Evolutionary conservation across 2,888 invertebrate species (phyloP).

Genomic region (Deladenus siricidicola): DNA sequence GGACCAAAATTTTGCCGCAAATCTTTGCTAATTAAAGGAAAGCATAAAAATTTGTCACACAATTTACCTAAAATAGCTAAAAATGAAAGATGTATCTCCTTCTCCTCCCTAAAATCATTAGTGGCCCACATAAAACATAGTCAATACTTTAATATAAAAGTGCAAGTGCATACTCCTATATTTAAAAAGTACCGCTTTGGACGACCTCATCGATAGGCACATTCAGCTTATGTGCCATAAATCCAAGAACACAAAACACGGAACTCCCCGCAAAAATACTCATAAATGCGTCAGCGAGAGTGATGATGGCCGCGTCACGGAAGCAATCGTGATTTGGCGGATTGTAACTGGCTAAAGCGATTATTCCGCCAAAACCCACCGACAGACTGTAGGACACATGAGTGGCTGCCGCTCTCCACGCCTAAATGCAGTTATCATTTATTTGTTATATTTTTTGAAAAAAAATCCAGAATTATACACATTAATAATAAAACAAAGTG

Average conservation of each 20-base stretch:
- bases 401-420: slow-evolving; percentile 40
- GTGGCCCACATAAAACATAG: no score
- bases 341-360: slow-evolving; percentile 40
- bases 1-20: no score
- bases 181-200: slow-evolving; percentile 14
- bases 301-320: slow-evolving; percentile 38
- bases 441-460: neutral
- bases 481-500: neutral
- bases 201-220: slow-evolving; percentile 53
- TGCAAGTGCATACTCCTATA: no score
- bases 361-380: slow-evolving; percentile 41
- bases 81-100: no score
- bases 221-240: slow-evolving; percentile 49
- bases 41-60: no score
- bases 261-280: slow-evolving; percentile 31
- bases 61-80: no score
- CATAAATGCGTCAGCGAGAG: slow-evolving; percentile 44
- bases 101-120: no score
- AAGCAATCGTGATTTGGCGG: slow-evolving; percentile 36
- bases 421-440: slow-evolving; percentile 12
- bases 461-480: slow-evolving; percentile 8
- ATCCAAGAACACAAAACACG: slow-evolving; percentile 55
- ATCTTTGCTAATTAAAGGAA: no score
- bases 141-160: no score
- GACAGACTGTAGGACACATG: slow-evolving; percentile 43